Evolutionary conservation across 2,113 vertebrate species (phyloP).

Genomic region (Mormyrus iriodes): DNA sequence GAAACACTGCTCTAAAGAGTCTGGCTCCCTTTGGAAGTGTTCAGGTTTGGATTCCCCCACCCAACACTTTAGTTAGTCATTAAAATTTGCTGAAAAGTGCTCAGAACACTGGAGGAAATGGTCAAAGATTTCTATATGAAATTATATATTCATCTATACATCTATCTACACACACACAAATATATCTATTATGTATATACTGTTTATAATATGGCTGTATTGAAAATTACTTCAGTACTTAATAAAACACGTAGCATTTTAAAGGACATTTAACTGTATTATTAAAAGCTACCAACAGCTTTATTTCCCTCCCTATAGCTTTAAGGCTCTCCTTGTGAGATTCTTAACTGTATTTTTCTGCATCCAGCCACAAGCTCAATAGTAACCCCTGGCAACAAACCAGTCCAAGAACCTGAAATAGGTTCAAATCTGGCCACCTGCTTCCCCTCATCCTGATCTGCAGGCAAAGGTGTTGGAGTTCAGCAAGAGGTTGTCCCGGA

Average conservation of each 20-base stretch:
- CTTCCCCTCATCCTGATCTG: background rate
- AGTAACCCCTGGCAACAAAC: constrained; percentile 27
- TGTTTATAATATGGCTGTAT: constrained; percentile 71
- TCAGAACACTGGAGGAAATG: constrained; percentile 66
- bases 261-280: constrained; percentile 60
- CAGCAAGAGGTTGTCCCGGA: background rate
- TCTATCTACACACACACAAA: constrained; percentile 68
- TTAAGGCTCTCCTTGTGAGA: constrained; percentile 66
- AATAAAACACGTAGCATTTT: constrained; percentile 65
- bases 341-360: constrained; percentile 31
- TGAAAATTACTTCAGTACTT: constrained; percentile 68
- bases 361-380: constrained; percentile 26
- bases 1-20: constrained; percentile 23
- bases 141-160: constrained; percentile 74
- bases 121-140: constrained; percentile 72
- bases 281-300: constrained; percentile 56
- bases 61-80: constrained; percentile 45
- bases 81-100: constrained; percentile 58
- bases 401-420: constrained; percentile 4
- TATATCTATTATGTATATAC: constrained; percentile 59
- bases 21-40: constrained; percentile 59
- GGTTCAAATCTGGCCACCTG: background rate
- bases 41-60: constrained; percentile 37
- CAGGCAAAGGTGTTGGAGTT: constrained; percentile 26
- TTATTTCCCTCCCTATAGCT: constrained; percentile 39